Base-by-base conservation (phyloP, 2,888 invertebrate genomes). In the Alloscopus bannaensis region DNA sequence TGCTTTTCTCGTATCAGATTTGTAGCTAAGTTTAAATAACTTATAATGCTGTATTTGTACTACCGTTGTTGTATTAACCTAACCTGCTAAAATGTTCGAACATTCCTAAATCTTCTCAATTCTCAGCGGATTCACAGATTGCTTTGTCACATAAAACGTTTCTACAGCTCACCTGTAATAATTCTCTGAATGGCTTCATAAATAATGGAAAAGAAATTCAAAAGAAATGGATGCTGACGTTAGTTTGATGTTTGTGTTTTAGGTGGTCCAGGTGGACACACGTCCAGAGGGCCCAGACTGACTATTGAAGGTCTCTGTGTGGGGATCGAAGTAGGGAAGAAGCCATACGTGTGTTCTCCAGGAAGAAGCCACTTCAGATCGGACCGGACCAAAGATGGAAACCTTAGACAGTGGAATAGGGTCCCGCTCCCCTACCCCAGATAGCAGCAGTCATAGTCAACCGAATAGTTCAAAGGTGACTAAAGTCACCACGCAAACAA, bases 321-420 rank as follows among this genome's bases (percentile, higher is more conserved):
- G 20, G 50, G 50, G 50, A 55, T 24, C 2, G 26, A 28, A 55
- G 2, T 24, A 11, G 24, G 20, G 11, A 26, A 55, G n/a, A 16
- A 45, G n/a, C 6, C 22, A 52, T 24, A 16, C 6, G 52, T 20
- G n/a, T 18, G 3, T 3, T n/a, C 4, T 24, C 20, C 3, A 52
- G 52, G 52, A 22, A 22, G 50, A 50, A 4, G 6, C 50, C 6
- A 11, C 50, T 60, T 64, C 24, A 40, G 64, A 29, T 57, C 64
- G 64, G 47, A 55, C 40, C 40, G 50, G 60, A 72, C 36, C 36
- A 29, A 29, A 13, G 1, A 64, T 72, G 79, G 72, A 79, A 52
- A 71, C 62, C 16, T 40, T 78, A 47, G 78, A 78, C 66, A 78
- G 78, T 66, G 78, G 78, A 36, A 71, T 70, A 40, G 71, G 70